Evolutionary conservation across 1,140 invertebrate genomes (phyloP).

Genomic region (Solen grandis): DNA sequence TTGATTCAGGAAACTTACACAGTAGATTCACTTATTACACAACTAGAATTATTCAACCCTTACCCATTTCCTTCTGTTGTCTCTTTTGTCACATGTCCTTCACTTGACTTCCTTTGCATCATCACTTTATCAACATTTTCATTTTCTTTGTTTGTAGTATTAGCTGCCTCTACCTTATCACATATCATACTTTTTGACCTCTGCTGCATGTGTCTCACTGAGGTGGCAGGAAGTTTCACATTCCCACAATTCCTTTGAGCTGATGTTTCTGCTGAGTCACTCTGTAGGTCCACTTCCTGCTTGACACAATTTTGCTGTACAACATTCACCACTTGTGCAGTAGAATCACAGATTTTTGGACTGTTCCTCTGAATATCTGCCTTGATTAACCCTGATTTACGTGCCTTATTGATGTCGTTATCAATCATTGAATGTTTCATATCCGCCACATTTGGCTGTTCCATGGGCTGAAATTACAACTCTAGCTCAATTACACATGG

Average conservation of each 20-base stretch:
- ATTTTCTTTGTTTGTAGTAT: too few relatives aligned
- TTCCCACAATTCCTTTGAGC: conserved; percentile 3
- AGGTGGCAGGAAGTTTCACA: conserved; percentile 35
- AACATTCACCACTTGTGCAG: conserved; percentile 27
- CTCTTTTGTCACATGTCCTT: too few relatives aligned
- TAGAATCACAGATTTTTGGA: not conserved
- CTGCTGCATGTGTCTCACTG: conserved; percentile 45
- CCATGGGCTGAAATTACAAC: conserved; percentile 58
- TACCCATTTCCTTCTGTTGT: too few relatives aligned
- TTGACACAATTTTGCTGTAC: conserved; percentile 22
- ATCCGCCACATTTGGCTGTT: conserved; percentile 67
- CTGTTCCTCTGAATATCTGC: conserved; percentile 34
- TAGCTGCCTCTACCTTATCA: too few relatives aligned
- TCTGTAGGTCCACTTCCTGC: not conserved
- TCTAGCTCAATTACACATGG: too few relatives aligned
- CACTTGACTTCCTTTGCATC: too few relatives aligned
- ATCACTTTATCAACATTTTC: too few relatives aligned
- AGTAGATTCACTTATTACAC: too few relatives aligned
- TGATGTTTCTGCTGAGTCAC: conserved; percentile 6
- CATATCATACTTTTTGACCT: conserved; percentile 42
- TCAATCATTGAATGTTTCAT: conserved; percentile 69
- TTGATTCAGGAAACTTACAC: too few relatives aligned
- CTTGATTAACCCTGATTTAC: conserved; percentile 38
- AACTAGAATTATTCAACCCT: too few relatives aligned
- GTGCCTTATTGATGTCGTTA: conserved; percentile 55